Evolutionary conservation across 1,140 invertebrate species (phyloP), one percentile per base, ranked within the genome.

Genomic region (Eciton burchellii): DNA sequence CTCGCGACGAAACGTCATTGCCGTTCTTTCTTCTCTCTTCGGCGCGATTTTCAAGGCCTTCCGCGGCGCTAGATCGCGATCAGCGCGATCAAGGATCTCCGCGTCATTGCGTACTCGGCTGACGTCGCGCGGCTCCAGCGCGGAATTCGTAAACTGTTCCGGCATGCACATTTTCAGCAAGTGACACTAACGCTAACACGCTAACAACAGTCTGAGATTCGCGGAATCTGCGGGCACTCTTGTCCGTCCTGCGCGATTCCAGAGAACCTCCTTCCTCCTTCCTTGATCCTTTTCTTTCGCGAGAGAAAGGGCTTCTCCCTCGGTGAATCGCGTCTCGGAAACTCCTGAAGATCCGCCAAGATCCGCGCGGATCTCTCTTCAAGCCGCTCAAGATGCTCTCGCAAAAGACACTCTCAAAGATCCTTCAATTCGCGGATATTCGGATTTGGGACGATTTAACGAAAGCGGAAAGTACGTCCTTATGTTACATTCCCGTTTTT

Each of bases 21-120:
- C 43, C 81, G 21, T 24, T 62, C 11, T 63, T 65, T 65, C 56
- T 73, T 62, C 71, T 57, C 43, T 49, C 54, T 57, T 29, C 49
- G 35, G 57, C 81, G 16, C 19, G 43, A 72, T 73, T 73, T n/a
- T 73, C 77, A 60, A 72, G 79, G 68, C 56, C 72, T 83, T 60
- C 35, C 62, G 70, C 54, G 66, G 41, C 12, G 65, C 21, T 79
- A 45, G 74, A 79, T 79, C 74, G 35, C 35, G 74, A 77, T 77
- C 62, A 35, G n/a, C 16, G 59, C 24, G 63, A 79, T 79, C 63
- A 79, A 70, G 74, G 74, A 79, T 79, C 74, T 41, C n/a, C 24
- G 52, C 74, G 74, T 79, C 74, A 79, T 79, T 79, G 74, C 49
- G 63, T 56, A 70, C n/a, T 4, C 63, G 41, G 12, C 21, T 43